Evolutionary conservation across 2,888 invertebrate genomes (phyloP).

Genomic region (Ceramica pisi): DNA sequence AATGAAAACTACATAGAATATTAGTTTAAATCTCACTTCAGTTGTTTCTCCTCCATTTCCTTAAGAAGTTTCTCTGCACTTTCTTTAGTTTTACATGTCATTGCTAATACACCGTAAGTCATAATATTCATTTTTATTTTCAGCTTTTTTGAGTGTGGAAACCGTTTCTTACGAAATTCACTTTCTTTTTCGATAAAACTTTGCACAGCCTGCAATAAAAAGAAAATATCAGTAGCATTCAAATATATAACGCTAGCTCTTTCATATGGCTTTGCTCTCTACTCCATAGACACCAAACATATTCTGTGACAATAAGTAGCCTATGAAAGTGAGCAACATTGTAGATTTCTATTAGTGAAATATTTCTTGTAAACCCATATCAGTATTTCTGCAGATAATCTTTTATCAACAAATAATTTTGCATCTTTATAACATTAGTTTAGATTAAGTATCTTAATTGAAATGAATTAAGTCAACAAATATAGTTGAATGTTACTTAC

Average conservation of each 20-base stretch:
- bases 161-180: conserved; percentile 76
- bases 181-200: conserved; percentile 89
- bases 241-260: background rate
- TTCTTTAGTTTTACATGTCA: conserved; percentile 93
- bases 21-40: conserved; percentile 87
- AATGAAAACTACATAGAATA: background rate
- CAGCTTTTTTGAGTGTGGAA: conserved; percentile 82
- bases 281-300: background rate
- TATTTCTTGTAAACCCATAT: background rate
- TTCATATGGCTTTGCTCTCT: background rate
- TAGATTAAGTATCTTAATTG: background rate
- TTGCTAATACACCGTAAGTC: conserved; percentile 96
- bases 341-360: background rate
- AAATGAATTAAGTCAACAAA: background rate
- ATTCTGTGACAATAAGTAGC: background rate
- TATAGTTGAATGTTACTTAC: conserved; percentile 84
- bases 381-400: background rate
- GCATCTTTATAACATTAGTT: background rate
- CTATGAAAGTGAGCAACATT: background rate
- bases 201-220: conserved; percentile 88
- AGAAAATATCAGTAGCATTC: background rate
- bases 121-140: conserved; percentile 93
- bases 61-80: conserved; percentile 92
- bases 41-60: conserved; percentile 93
- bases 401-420: background rate